Evolutionary conservation across 2,888 invertebrate species (phyloP), one percentile per base, ranked within the genome.

Genomic region (Apotomis betuletana): DNA sequence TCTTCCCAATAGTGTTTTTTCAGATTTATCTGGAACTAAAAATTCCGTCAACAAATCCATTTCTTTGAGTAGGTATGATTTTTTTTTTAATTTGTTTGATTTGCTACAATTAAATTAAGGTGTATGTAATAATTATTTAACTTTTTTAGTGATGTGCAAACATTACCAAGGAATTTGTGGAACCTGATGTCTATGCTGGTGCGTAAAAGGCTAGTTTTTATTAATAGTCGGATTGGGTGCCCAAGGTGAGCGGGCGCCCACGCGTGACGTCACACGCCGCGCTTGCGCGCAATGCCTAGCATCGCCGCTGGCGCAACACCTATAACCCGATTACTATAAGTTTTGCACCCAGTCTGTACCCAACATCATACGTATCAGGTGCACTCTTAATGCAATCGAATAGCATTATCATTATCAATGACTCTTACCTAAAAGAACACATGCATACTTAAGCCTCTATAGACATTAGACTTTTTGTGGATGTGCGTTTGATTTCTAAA

Each of bases 211-310:
- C 65, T 65, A n/a, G 65, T 65, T 65, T 65, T 65, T 65, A 65
- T 65, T 65, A 65, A 65, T 65, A 46, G 65, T 36, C 46, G 27
- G 44, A 65, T 65, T 65, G 55, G 55, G 65, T 46, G 46, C 65
- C 65, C 58, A 73, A 73, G 62, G 69, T 61, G 63, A 73, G 65
- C 67, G 46, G 75, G 70, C 75, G 57, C 70, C 63, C 68, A 27
- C 38, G 78, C 73, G 83, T 78, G 75, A 74, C 75, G 73, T 74
- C 75, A 73, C 64, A 9, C 38, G 51, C n/a, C 13, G 62, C 36
- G 62, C 64, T 27, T 49, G 49, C 55, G 65, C 65, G 55, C 59
- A 44, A 13, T 41, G 58, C 52, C 52, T 12, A 15, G 5, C 8
- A 58, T 12, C 46, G n/a, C 8, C 64, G 54, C 55, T 57, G 57